Evolutionary conservation across 2,113 vertebrate species (phyloP).

Genomic region (Ophiodon elongatus): DNA sequence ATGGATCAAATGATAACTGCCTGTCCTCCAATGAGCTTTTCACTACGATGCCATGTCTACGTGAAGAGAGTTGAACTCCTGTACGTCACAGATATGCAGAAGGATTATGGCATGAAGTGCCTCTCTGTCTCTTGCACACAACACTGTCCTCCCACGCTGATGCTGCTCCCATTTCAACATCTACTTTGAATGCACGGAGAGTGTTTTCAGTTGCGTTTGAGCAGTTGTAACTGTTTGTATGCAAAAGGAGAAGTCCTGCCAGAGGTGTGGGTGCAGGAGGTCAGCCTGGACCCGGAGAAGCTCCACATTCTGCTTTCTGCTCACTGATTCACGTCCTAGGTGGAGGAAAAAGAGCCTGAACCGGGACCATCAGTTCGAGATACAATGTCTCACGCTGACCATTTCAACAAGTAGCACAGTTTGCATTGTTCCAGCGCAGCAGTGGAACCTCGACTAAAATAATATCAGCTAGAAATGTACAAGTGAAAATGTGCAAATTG

Average conservation of each 20-base stretch:
- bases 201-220: slow-evolving; percentile 42
- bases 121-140: slow-evolving; percentile 38
- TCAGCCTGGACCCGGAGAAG: slow-evolving; percentile 15
- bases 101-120: slow-evolving; percentile 29
- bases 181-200: slow-evolving; percentile 56
- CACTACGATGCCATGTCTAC: not conserved
- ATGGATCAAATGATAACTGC: not conserved
- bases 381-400: not conserved
- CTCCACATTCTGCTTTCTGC: not conserved
- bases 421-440: slow-evolving; percentile 1
- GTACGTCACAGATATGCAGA: slow-evolving; percentile 37
- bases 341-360: not conserved
- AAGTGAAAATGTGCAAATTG: not conserved
- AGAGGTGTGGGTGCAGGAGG: slow-evolving; percentile 39
- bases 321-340: not conserved
- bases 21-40: not conserved
- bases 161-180: slow-evolving; percentile 33
- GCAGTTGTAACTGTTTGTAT: slow-evolving; percentile 33
- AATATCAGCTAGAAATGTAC: not conserved
- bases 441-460: not conserved
- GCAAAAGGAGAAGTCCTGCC: slow-evolving; percentile 29
- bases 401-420: slow-evolving; percentile 9
- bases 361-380: not conserved
- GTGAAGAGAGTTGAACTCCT: slow-evolving; percentile 27
- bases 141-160: slow-evolving; percentile 67